A percentile compares a stretch with the other conserved stretches of the same genome.
phyloP scores from a whole-genome alignment of 1,140 invertebrate genomes.

The Heliothis subflexa region DNA sequence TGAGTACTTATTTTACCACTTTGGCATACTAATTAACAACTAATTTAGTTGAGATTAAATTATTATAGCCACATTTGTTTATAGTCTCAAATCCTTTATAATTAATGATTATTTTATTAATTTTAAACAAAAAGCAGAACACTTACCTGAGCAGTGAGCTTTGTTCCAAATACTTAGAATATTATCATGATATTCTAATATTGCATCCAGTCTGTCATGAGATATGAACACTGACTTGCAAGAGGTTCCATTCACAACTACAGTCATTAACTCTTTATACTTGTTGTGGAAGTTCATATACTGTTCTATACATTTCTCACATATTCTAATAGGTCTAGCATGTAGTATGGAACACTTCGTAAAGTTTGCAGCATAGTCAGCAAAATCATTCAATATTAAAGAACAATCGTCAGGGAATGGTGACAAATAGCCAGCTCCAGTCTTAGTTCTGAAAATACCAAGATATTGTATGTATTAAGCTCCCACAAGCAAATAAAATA shows the following conservation, averaged over 20 bases:
- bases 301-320: slow-evolving; percentile 84
- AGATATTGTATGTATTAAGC: not conserved
- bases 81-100: no score
- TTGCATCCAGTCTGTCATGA: slow-evolving; percentile 86
- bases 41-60: no score
- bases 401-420: slow-evolving; percentile 59
- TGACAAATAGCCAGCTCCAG: not conserved
- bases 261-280: slow-evolving; percentile 82
- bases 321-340: slow-evolving; percentile 86
- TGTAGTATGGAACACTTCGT: slow-evolving; percentile 85
- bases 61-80: no score
- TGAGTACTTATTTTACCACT: no score
- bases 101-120: no score
- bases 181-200: slow-evolving; percentile 84
- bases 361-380: slow-evolving; percentile 82
- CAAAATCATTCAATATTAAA: slow-evolving; percentile 76
- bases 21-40: no score
- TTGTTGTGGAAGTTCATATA: slow-evolving; percentile 83
- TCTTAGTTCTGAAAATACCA: slow-evolving; percentile 12
- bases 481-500: not conserved
- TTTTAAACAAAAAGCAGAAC: not conserved
- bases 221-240: slow-evolving; percentile 85
- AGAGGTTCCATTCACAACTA: slow-evolving; percentile 81
- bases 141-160: slow-evolving; percentile 87
- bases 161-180: slow-evolving; percentile 84